These are phyloP conservation scores for Peromyscus eremicus DNA, from an alignment of 2,797 vertebrate species.

Conservation along the genomic window DNA sequence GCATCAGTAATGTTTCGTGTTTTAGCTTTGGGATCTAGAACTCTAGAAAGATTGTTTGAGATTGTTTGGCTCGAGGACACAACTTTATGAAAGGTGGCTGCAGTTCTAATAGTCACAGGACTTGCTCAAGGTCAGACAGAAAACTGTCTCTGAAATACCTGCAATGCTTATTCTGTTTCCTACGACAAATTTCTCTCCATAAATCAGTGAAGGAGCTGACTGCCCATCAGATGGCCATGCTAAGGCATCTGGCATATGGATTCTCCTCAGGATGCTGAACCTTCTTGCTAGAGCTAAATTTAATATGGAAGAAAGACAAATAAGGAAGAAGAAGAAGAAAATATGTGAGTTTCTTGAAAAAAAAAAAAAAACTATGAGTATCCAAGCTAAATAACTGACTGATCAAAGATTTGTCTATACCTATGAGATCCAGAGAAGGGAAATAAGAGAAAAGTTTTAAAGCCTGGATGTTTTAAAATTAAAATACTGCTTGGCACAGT, in stretches of 20 bases:
- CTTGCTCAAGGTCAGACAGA: conserved; percentile 16
- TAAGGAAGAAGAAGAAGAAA: not conserved
- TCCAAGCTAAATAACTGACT: not conserved
- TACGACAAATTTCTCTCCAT: not conserved
- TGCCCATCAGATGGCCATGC: conserved; percentile 15
- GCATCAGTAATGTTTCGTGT: not conserved
- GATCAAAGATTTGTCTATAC: not conserved
- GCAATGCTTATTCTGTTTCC: not conserved
- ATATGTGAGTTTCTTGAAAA: not conserved
- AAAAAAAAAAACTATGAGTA: not conserved
- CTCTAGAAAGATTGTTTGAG: not conserved
- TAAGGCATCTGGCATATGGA: conserved; percentile 18
- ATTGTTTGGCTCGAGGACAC: not conserved
- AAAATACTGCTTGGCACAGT: not conserved
- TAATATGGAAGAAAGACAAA: conserved; percentile 26
- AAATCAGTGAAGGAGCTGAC: not conserved
- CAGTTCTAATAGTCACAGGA: not conserved
- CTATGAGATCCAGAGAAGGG: not conserved
- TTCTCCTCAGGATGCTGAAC: conserved; percentile 52
- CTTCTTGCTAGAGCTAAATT: conserved; percentile 51
- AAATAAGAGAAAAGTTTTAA: not conserved
- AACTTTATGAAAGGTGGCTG: not conserved
- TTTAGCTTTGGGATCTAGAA: not conserved
- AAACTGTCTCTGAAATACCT: conserved; percentile 15
- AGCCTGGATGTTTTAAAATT: not conserved